Percentiles rank a stretch among this genome's conserved stretches.
Conservation (phyloP, 30 jellyfish, hydroid and myxozoan species). For the Catostylus mosaicus region DNA sequence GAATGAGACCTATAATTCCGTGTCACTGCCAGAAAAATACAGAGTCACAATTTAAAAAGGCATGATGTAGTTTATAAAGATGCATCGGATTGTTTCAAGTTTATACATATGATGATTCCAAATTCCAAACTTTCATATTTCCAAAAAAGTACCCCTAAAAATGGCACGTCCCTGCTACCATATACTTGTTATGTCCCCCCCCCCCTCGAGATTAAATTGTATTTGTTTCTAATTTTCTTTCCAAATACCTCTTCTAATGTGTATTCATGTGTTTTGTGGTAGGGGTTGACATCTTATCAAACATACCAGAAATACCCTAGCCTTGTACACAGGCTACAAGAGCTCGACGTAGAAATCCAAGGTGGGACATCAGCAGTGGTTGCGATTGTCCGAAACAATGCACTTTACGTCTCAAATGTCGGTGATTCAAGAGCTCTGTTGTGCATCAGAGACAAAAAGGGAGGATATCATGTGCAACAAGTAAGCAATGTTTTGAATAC, state of each 20-base stretch:
- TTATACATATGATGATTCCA: no score
- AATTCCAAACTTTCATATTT: no score
- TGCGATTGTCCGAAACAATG: slow-evolving; percentile 63
- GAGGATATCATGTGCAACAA: slow-evolving; percentile 79
- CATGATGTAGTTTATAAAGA: no score
- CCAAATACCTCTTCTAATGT: not conserved
- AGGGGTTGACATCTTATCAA: slow-evolving; percentile 71
- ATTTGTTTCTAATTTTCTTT: no score
- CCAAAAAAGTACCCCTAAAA: no score
- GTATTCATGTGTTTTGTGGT: not conserved
- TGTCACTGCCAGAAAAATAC: no score
- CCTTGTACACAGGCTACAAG: slow-evolving; percentile 76
- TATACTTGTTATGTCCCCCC: no score
- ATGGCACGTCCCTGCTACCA: no score
- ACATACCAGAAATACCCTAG: slow-evolving; percentile 79
- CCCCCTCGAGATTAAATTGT: no score
- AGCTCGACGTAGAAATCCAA: slow-evolving; percentile 75
- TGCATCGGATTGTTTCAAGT: no score
- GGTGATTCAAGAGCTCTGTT: slow-evolving; percentile 92
- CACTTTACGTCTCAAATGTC: slow-evolving; percentile 79
- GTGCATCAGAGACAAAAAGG: slow-evolving; percentile 68
- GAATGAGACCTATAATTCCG: no score
- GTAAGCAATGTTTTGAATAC: slow-evolving; percentile 69
- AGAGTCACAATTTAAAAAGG: no score
- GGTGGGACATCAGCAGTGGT: slow-evolving; percentile 95